Evolutionary conservation across 2,888 invertebrate species (phyloP).

Genomic region (Strigamia transsilvanica): DNA sequence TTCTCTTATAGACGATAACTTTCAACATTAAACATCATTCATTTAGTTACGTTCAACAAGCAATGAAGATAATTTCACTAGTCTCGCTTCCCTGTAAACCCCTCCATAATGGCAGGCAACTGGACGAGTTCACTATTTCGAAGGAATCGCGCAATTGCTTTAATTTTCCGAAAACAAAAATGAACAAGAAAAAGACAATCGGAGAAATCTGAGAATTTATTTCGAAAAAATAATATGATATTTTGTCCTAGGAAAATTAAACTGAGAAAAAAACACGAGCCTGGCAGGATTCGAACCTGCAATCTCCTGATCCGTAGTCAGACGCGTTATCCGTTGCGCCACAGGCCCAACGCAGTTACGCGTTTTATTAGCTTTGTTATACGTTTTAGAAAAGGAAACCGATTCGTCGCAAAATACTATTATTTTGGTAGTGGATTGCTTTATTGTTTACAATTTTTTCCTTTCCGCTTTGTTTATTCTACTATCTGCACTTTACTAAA

Average conservation of each 20-base stretch:
- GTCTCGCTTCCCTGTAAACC: neutral
- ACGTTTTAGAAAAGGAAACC: neutral
- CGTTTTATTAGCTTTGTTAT: neutral
- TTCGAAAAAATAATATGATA: neutral
- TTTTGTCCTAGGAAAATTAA: no score
- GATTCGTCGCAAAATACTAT: no score
- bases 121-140: conserved; percentile 11
- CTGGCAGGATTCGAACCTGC: conserved; percentile 49
- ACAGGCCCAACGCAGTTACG: neutral
- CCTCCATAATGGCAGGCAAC: conserved; percentile 28
- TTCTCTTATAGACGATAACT: neutral
- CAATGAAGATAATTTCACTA: neutral
- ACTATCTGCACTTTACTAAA: neutral
- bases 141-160: neutral
- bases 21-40: neutral
- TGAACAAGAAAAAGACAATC: neutral
- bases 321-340: conserved; percentile 45
- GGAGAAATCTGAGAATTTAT: neutral
- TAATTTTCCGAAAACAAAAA: neutral
- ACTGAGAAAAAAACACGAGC: neutral
- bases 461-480: neutral
- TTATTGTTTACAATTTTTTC: neutral
- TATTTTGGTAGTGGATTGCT: neutral
- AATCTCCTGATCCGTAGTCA: conserved; percentile 28
- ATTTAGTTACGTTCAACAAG: neutral